phyloP scores from a whole-genome alignment of 1,140 invertebrate genomes.

The Homalodisca vitripennis region DNA sequence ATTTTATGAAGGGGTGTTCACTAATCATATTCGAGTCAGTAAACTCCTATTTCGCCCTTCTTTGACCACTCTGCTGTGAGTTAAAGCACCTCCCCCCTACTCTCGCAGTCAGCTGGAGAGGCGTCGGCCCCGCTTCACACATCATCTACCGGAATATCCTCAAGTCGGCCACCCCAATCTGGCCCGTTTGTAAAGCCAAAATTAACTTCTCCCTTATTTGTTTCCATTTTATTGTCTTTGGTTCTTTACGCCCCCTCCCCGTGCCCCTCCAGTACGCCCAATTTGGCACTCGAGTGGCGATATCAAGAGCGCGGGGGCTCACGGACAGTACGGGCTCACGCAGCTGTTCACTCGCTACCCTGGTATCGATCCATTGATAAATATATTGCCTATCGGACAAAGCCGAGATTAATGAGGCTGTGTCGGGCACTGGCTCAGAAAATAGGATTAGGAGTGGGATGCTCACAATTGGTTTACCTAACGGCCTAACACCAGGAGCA shows the following conservation, averaged over 20 bases:
- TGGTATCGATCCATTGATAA: conserved; percentile 4
- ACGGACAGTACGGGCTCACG: not conserved
- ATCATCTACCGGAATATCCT: too few species aligned
- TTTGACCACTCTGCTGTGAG: too few species aligned
- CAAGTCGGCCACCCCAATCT: too few species aligned
- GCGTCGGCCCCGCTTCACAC: too few species aligned
- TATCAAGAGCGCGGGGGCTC: not conserved
- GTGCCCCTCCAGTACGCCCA: conserved; percentile 6
- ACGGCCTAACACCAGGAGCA: not conserved
- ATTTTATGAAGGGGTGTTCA: too few species aligned
- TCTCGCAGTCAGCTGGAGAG: too few species aligned
- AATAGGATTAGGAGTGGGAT: not conserved
- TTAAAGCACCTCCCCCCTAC: too few species aligned
- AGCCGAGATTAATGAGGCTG: not conserved
- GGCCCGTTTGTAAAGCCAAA: too few species aligned
- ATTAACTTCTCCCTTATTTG: conserved; percentile 15
- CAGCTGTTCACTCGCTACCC: too few species aligned
- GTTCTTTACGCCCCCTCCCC: conserved; percentile 2
- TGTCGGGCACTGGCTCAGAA: conserved; percentile 9
- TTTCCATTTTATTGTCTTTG: conserved; percentile 5
- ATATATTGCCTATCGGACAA: conserved; percentile 8
- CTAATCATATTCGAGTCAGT: too few species aligned
- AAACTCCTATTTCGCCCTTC: too few species aligned
- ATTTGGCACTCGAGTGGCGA: conserved; percentile 3
- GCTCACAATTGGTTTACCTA: conserved; percentile 3